Percentiles rank a stretch among this genome's conserved stretches.
phyloP scores from a whole-genome alignment of 2,113 vertebrate species.

The Psammodynastes pulverulentus region DNA sequence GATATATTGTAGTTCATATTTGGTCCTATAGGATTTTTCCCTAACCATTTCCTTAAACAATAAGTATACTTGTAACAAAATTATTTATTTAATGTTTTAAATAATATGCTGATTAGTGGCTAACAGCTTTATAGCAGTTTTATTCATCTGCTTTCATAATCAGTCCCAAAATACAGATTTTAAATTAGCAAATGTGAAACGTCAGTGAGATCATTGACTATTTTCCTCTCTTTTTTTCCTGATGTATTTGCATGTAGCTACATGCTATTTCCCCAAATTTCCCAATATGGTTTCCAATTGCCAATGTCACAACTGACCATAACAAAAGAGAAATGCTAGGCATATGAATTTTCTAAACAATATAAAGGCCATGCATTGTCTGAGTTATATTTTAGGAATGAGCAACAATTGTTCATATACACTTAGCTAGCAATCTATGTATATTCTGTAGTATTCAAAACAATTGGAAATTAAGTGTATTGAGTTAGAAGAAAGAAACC shows the following conservation, averaged over 20 bases:
- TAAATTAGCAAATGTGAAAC: neutral
- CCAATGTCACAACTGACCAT: neutral
- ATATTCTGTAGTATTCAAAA: neutral
- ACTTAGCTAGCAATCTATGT: neutral
- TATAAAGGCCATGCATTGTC: neutral
- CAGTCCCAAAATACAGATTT: neutral
- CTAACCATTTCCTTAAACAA: slow-evolving; percentile 35
- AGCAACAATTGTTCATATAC: neutral
- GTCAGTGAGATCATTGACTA: neutral
- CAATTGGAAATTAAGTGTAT: neutral
- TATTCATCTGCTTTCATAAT: neutral
- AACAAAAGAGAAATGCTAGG: neutral
- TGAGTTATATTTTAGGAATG: neutral
- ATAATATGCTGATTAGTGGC: slow-evolving; percentile 22
- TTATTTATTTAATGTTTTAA: slow-evolving; percentile 23
- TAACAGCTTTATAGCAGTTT: slow-evolving; percentile 17
- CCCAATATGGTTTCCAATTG: neutral
- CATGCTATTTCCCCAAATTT: neutral
- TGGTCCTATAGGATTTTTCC: neutral
- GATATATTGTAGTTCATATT: slow-evolving; percentile 25
- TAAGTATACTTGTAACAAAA: slow-evolving; percentile 21
- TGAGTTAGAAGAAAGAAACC: neutral
- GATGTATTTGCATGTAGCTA: neutral
- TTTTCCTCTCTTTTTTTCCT: neutral
- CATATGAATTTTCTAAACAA: neutral